Percentiles rank a stretch among this genome's conserved stretches.
phyloP scores from a whole-genome alignment of 2,888 invertebrate genomes.

The Melinaea menophilus region DNA sequence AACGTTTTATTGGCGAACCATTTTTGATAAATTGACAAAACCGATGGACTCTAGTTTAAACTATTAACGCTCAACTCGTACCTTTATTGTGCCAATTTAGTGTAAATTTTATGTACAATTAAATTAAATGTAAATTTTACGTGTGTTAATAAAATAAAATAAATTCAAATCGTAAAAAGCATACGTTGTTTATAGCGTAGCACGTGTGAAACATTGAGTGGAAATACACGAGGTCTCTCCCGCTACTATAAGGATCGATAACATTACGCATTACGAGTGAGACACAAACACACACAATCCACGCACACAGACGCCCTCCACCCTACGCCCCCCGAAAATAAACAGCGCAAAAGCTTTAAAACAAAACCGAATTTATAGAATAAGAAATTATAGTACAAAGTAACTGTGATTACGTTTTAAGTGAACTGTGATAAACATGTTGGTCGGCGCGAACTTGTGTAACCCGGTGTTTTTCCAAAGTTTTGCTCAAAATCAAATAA shows the following conservation, averaged over 20 bases:
- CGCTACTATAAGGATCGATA: conserved; percentile 76
- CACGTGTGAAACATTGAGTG: conserved; percentile 52
- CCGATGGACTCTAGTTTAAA: conserved; percentile 22
- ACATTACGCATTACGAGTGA: conserved; percentile 75
- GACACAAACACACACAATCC: conserved; percentile 45
- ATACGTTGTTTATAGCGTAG: conserved; percentile 36
- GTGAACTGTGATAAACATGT: conserved; percentile 61
- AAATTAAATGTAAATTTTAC: conserved; percentile 31
- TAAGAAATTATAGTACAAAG: conserved; percentile 67
- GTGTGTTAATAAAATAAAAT: conserved; percentile 24
- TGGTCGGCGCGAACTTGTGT: conserved; percentile 64
- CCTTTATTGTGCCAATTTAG: conserved; percentile 39
- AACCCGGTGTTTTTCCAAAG: conserved; percentile 58
- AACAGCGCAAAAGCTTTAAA: conserved; percentile 66
- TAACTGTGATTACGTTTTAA: conserved; percentile 37
- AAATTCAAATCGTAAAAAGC: conserved; percentile 27
- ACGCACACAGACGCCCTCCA: conserved; percentile 52
- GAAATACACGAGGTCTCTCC: conserved; percentile 53
- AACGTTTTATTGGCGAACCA: conserved; percentile 25
- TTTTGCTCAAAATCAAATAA: conserved; percentile 50
- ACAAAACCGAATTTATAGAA: conserved; percentile 74
- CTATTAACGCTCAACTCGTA: conserved; percentile 35
- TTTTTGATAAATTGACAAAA: conserved; percentile 25
- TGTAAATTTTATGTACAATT: conserved; percentile 28
- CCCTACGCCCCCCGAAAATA: conserved; percentile 60